Base-by-base conservation (phyloP, 2,888 invertebrate species). In the Cetonia aurata region DNA sequence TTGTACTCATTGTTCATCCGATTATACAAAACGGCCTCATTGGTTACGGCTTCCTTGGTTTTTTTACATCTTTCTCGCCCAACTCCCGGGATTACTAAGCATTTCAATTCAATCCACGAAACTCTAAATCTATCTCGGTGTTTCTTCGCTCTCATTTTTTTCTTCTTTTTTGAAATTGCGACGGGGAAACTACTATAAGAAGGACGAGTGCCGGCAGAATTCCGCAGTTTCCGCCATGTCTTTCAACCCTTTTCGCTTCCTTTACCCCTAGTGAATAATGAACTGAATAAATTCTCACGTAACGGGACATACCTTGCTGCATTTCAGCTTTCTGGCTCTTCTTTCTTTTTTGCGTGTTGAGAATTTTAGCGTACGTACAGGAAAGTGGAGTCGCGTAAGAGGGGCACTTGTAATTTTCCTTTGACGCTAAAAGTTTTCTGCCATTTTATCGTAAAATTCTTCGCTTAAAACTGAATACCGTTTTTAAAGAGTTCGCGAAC, bases 151-250 rank as follows among this genome's bases (percentile, higher is more conserved):
- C 44, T 6, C 6, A 10, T 44, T 44, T 6, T 44, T 44, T 10
- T 25, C 4, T n/a, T 25, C 4, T 25, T 25, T 44, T 44, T 13
- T 13, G 13, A 44, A 10, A 3, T 44, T 13, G 44, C 44, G 13
- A 44, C 13, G 44, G 6, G 10, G 44, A 25, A 44, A 44, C 44
- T 6, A 6, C 12, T 13, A 44, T 3, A 44, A 41, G 19, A 19
- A 59, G 44, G 41, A 59, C 25, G 31, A 53, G 53, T 53, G 31
- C 31, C 31, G 52, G 53, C 25, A 19, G 53, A 53, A 25, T 53
- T 19, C 53, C 25, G 53, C 19, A 31, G 53, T 53, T 53, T 53
- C 53, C 53, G 53, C n/a, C 53, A 53, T 25, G 53, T 53, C 53
- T 25, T 53, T 53, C 53, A 12, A 53, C 31, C 53, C 53, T 53